phyloP scores from a whole-genome alignment of 2,797 vertebrate genomes.

The Poeciliopsis gracilis region DNA sequence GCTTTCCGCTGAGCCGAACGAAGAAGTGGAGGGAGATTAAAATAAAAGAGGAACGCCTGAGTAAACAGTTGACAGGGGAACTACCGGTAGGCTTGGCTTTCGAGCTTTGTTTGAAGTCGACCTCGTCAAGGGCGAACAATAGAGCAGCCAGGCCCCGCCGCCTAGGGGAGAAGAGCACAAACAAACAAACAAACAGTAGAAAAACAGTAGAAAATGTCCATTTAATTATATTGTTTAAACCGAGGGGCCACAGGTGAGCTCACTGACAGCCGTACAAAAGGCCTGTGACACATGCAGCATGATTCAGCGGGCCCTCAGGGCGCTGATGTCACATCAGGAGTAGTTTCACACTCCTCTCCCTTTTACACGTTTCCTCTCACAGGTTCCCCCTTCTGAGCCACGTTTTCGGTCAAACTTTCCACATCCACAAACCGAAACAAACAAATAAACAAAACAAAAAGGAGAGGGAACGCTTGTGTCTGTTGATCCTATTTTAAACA shows the following conservation, averaged over 20 bases:
- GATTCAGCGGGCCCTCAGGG: constrained; percentile 29
- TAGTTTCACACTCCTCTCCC: constrained; percentile 34
- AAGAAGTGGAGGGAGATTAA: constrained; percentile 55
- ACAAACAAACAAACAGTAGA: background rate
- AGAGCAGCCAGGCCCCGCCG: constrained; percentile 49
- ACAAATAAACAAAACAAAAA: constrained; percentile 28
- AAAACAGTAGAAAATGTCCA: constrained; percentile 5
- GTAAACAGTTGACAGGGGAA: constrained; percentile 64
- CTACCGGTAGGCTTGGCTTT: constrained; percentile 51
- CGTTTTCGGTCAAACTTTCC: constrained; percentile 1
- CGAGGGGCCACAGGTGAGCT: constrained; percentile 67
- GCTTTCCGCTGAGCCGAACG: constrained; percentile 45
- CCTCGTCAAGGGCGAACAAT: constrained; percentile 63
- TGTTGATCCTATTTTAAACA: background rate
- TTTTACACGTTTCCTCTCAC: constrained; percentile 33
- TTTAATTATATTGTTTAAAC: constrained; percentile 16
- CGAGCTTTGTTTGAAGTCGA: constrained; percentile 65
- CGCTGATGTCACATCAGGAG: constrained; percentile 49
- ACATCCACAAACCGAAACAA: constrained; percentile 16
- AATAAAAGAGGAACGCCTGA: constrained; percentile 55
- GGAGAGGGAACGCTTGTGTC: constrained; percentile 23
- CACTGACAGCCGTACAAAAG: constrained; percentile 67
- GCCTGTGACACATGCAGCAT: constrained; percentile 42
- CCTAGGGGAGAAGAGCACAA: constrained; percentile 16
- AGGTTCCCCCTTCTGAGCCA: constrained; percentile 6